phyloP scores from a whole-genome alignment of 2,797 vertebrate species.

The Sandelia bainsii region DNA sequence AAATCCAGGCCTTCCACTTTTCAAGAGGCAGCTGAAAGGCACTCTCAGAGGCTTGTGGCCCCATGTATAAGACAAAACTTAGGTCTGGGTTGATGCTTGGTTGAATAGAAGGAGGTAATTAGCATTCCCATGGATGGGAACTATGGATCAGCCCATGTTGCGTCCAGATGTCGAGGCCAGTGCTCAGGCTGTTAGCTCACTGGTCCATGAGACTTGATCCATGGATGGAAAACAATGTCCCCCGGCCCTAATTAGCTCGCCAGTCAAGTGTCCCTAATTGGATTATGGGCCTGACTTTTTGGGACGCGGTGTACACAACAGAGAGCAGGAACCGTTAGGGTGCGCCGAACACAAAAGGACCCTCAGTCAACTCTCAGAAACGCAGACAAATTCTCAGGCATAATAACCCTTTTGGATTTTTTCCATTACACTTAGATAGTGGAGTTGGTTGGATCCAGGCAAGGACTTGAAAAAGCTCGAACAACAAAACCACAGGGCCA shows the following conservation, averaged over 20 bases:
- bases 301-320: constrained; percentile 27
- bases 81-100: constrained; percentile 30
- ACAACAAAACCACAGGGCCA: constrained; percentile 22
- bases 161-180: constrained; percentile 59
- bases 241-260: constrained; percentile 77
- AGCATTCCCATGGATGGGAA: constrained; percentile 51
- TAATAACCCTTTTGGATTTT: constrained; percentile 24
- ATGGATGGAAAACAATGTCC: constrained; percentile 73
- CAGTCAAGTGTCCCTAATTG: constrained; percentile 83
- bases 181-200: constrained; percentile 58
- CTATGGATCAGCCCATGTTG: constrained; percentile 45
- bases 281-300: constrained; percentile 72
- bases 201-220: constrained; percentile 73
- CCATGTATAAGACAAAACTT: constrained; percentile 30
- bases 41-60: background rate
- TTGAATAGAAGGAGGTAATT: constrained; percentile 49
- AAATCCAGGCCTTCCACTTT: constrained; percentile 29
- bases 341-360: constrained; percentile 15
- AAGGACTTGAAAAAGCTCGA: background rate
- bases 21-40: constrained; percentile 30
- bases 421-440: constrained; percentile 16
- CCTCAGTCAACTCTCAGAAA: constrained; percentile 9
- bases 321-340: constrained; percentile 3
- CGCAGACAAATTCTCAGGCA: constrained; percentile 11
- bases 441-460: background rate